Evolutionary conservation across 2,888 invertebrate genomes (phyloP).

Genomic region (Deladenus siricidicola): DNA sequence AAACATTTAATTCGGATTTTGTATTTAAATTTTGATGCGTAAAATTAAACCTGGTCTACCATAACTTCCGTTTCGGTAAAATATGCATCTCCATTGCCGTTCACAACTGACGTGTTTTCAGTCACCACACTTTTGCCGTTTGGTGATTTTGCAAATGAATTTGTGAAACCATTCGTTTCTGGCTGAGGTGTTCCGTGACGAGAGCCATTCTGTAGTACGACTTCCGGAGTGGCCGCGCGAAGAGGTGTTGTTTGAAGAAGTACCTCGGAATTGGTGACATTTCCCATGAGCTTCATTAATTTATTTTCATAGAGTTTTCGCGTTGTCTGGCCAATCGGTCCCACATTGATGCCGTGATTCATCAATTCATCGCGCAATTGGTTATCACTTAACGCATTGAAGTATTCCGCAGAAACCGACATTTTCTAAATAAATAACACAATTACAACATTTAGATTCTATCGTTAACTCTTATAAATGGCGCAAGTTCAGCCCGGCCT

Average conservation of each 20-base stretch:
- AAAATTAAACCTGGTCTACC: too few relatives aligned
- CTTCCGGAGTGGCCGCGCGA: neutral
- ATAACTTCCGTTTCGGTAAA: too few relatives aligned
- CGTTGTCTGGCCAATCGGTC: conserved; percentile 37
- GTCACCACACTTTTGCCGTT: too few relatives aligned
- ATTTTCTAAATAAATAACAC: too few relatives aligned
- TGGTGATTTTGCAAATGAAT: too few relatives aligned
- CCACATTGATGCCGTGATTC: conserved; percentile 11
- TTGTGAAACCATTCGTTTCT: conserved; percentile 3
- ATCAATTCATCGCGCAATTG: conserved; percentile 13
- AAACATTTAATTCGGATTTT: too few relatives aligned
- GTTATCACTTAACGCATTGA: conserved; percentile 1
- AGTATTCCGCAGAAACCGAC: neutral
- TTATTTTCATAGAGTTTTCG: conserved; percentile 39
- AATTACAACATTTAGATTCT: too few relatives aligned
- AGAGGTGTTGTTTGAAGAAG: neutral
- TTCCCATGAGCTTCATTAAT: conserved; percentile 11
- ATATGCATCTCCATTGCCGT: too few relatives aligned
- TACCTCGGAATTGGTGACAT: neutral
- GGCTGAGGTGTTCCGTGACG: conserved; percentile 1
- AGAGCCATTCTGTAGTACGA: neutral
- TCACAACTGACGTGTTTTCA: too few relatives aligned
- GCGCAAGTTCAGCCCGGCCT: too few relatives aligned
- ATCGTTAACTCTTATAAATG: too few relatives aligned
- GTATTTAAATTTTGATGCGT: too few relatives aligned